phyloP scores from a whole-genome alignment of 2,797 vertebrate species.

The Scolopax rusticola region DNA sequence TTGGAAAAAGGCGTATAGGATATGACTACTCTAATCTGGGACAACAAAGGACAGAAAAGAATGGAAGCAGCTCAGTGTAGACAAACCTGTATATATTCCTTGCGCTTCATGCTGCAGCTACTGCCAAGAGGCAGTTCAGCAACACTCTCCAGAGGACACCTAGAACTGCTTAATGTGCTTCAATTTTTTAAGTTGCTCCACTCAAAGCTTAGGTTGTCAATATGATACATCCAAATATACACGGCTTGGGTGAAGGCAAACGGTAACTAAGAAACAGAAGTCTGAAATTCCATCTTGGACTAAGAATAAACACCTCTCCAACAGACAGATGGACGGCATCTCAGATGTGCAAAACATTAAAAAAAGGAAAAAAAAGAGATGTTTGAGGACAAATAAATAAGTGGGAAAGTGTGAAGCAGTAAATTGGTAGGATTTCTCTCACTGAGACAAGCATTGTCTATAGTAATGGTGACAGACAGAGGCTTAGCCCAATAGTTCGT shows the following conservation, averaged over 20 bases:
- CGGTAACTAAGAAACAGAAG: slow-evolving; percentile 37
- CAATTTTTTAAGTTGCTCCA: not conserved
- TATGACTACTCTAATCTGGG: not conserved
- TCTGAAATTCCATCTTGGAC: slow-evolving; percentile 1
- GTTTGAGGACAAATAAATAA: not conserved
- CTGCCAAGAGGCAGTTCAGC: not conserved
- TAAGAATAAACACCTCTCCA: slow-evolving; percentile 46
- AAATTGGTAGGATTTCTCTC: not conserved
- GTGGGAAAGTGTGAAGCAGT: not conserved
- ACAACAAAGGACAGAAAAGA: not conserved
- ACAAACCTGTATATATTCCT: not conserved
- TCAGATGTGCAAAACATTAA: not conserved
- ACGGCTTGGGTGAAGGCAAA: not conserved
- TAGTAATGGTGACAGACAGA: not conserved
- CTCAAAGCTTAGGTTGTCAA: not conserved
- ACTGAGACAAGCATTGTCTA: not conserved
- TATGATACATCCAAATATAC: not conserved
- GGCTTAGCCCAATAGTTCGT: not conserved
- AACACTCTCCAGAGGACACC: not conserved
- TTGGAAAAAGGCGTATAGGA: not conserved
- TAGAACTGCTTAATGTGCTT: not conserved
- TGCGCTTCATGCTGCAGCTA: accelerated
- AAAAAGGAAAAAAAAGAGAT: not conserved
- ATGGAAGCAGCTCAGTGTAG: not conserved
- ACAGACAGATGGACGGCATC: slow-evolving; percentile 7